These are phyloP conservation scores for Hylia prasina DNA, from an alignment of 2,113 vertebrate genomes.

Conservation along the genomic window DNA sequence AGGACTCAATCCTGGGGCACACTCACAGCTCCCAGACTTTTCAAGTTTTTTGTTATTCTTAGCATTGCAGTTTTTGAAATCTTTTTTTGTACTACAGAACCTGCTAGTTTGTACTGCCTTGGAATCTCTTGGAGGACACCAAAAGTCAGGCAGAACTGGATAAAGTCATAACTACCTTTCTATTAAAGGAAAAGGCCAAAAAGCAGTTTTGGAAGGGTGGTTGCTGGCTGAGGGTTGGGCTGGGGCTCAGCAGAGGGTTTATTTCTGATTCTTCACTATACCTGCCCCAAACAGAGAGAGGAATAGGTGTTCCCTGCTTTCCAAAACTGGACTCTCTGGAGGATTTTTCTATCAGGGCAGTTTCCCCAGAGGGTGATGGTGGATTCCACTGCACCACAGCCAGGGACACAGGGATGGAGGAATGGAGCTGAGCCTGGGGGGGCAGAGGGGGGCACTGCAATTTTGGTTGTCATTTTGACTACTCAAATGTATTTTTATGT, in stretches of 20 bases:
- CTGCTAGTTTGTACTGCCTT: neutral
- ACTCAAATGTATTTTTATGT: neutral
- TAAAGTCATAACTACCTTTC: neutral
- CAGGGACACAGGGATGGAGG: neutral
- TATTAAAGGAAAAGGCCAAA: neutral
- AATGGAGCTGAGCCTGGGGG: rapidly evolving
- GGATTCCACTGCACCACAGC: neutral
- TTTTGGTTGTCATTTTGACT: neutral
- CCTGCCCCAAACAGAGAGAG: neutral
- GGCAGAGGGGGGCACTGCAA: neutral
- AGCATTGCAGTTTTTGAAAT: neutral
- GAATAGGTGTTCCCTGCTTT: neutral
- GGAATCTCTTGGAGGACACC: neutral
- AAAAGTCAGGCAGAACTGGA: neutral
- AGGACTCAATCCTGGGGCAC: neutral
- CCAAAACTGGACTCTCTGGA: neutral
- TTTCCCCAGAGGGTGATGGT: neutral
- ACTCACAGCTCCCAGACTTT: neutral
- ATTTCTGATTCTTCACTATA: neutral
- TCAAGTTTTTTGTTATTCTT: neutral
- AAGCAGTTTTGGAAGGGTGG: neutral
- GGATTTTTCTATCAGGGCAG: neutral
- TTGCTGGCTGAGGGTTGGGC: neutral
- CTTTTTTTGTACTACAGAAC: neutral
- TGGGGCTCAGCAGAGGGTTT: neutral